These are phyloP conservation scores for Schizopygopsis pylzovi DNA, from an alignment of 2,797 vertebrate genomes.

Conservation along the genomic window DNA sequence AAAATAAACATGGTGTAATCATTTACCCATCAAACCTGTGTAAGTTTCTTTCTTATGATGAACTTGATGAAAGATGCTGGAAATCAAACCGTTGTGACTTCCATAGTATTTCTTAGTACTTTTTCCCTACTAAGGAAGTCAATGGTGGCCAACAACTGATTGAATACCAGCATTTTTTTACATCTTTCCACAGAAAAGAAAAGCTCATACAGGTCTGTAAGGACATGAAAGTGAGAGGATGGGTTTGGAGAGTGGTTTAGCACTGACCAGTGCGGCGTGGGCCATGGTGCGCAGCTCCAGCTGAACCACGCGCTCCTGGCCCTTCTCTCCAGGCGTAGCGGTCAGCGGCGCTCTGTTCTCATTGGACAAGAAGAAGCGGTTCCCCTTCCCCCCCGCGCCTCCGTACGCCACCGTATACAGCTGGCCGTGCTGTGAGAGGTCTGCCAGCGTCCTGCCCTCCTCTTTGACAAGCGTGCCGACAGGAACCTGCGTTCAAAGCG, in stretches of 20 bases:
- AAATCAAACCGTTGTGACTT: too few relatives aligned
- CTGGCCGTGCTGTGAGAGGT: constrained; percentile 82
- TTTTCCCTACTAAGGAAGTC: too few relatives aligned
- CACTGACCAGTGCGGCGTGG: constrained; percentile 91
- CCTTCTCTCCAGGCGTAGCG: constrained; percentile 81
- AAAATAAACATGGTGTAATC: too few relatives aligned
- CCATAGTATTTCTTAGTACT: too few relatives aligned
- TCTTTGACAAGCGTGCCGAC: constrained; percentile 92
- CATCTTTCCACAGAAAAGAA: background rate
- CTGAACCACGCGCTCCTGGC: constrained; percentile 85
- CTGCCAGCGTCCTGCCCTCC: constrained; percentile 75
- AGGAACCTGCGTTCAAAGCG: constrained; percentile 82
- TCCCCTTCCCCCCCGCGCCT: constrained; percentile 92
- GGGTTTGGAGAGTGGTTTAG: background rate
- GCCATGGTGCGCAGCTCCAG: constrained; percentile 93
- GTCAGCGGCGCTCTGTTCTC: constrained; percentile 87
- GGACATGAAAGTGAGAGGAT: background rate
- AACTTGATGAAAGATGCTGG: too few relatives aligned
- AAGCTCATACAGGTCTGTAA: background rate
- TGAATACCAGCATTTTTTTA: background rate
- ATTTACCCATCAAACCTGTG: too few relatives aligned
- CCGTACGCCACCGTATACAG: constrained; percentile 88
- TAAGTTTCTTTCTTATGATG: too few relatives aligned
- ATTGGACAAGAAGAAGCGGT: constrained; percentile 92
- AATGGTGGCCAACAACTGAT: too few relatives aligned